Conservation (phyloP, 2,888 invertebrate species). For the Tubiluchus corallicola region DNA sequence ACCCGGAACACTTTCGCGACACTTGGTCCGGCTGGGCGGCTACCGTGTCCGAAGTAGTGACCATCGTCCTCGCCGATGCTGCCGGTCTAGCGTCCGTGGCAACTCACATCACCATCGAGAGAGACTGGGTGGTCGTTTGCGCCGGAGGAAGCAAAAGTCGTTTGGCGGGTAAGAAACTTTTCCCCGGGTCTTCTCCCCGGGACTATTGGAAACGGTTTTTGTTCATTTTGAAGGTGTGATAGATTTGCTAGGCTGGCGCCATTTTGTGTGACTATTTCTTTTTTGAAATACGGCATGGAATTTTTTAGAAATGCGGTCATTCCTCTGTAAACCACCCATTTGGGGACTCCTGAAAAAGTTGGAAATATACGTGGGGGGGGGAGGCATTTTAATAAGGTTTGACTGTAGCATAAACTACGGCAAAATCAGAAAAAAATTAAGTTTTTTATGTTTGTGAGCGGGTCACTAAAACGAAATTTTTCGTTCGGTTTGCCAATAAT, state of each 20-base stretch:
- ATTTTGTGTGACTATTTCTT: neutral
- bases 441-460: no score
- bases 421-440: no score
- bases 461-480: no score
- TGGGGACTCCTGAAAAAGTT: no score
- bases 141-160: slow-evolving; percentile 24
- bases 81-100: slow-evolving; percentile 28
- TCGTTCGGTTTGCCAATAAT: no score
- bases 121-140: slow-evolving; percentile 34
- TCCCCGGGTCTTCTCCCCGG: no score
- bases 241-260: neutral
- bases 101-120: slow-evolving; percentile 23
- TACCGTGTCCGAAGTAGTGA: slow-evolving; percentile 16
- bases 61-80: slow-evolving; percentile 29
- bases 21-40: slow-evolving; percentile 14
- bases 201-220: neutral
- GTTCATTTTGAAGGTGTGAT: neutral
- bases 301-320: neutral
- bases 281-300: neutral
- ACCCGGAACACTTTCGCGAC: slow-evolving; percentile 1
- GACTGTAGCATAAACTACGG: no score
- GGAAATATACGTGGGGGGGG: no score
- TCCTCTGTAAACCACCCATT: no score
- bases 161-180: slow-evolving; percentile 30
- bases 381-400: no score